phyloP scores from a whole-genome alignment of 2,113 vertebrate genomes.

The pig (Sus scrofa) region T2T-Sscrofa CM000830.6:129784001-129784500 shows the following conservation, averaged over 20 bases:
- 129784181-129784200: not conserved
- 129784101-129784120: not conserved
- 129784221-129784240: not conserved
- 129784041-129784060: not conserved
- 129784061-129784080: not conserved
- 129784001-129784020: not conserved
- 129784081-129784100: not conserved
- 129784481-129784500: not conserved
- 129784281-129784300: not conserved
- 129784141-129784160: slow-evolving; percentile 22
- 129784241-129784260: not conserved
- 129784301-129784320: slow-evolving; percentile 14
- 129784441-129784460: not conserved
- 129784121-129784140: not conserved
- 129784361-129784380: not conserved
- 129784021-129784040: not conserved
- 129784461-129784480: not conserved
- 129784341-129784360: slow-evolving; percentile 3
- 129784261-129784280: not conserved
- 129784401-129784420: not conserved
- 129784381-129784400: not conserved
- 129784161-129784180: not conserved
- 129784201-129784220: not conserved
- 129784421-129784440: not conserved
- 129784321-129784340: not conserved